Base-by-base conservation (phyloP, 2,113 vertebrate species). In the Jacana jacana region DNA sequence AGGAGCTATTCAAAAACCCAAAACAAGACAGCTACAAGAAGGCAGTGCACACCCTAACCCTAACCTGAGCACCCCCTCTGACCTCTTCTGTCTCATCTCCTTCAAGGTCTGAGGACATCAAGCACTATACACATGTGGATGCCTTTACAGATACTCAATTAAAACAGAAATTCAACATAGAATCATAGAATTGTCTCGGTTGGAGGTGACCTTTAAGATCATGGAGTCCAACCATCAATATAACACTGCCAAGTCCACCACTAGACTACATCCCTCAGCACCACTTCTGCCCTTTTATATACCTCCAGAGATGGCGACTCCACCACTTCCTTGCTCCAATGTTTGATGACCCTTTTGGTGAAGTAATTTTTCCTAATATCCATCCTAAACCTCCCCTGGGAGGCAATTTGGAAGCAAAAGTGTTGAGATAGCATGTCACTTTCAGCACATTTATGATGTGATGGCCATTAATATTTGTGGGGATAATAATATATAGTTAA, bases 401-500 rank as follows among this genome's bases (percentile, higher is more conserved):
- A 61, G 35, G 60, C 35, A 37, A 37, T 95, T 95, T 92, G 95
- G 96, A 97, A 97, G 96, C 63, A 93, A 94, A 97, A 92, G 58
- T 23, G 23, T 95, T 63, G 83, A 94, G 83, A 96, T 40, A 42
- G 80, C 33, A 33, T 87, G 77, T 76, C 24, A 25, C 88, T 95
- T 97, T 92, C 65, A 94, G 61, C 70, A 90, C 54, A 63, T 92
- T 80, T 61, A 77, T 49, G 75, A 77, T 51, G 55, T 8, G 14
- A 93, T 4, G 49, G 42, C 66, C 68, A 91, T 96, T 93, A 93
- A 95, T 85, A 93, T 85, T 73, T 33, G 71, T 30, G 35, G 89
- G 33, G 42, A 88, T 54, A 76, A 30, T 37, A 82, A 88, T 57
- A 85, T 31, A 66, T 6, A 86, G 94, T 92, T 70, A 68, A 91